Conservation (phyloP, 2,888 invertebrate species). For the Scaptomyza polygonia region DNA sequence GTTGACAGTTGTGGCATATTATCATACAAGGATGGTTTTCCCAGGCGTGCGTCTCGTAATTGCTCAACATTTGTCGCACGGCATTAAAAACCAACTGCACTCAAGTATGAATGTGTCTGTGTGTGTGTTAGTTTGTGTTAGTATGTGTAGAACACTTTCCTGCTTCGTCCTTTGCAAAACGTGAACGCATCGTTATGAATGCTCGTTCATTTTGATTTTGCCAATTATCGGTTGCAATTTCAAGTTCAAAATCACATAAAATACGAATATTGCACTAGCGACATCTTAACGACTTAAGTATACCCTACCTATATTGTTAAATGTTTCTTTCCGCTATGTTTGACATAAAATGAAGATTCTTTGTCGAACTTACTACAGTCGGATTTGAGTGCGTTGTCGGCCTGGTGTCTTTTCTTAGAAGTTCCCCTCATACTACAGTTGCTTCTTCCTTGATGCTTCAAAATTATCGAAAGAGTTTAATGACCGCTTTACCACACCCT, state of each 20-base stretch:
- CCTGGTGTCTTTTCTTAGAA: no score
- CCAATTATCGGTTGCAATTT: constrained; percentile 26
- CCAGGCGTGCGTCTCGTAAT: constrained; percentile 50
- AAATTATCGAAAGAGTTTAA: no score
- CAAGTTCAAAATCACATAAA: constrained; percentile 4
- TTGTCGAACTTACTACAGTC: no score
- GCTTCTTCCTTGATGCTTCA: neutral
- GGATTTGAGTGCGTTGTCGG: no score
- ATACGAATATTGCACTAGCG: neutral
- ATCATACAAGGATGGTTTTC: constrained; percentile 59
- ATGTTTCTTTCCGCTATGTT: no score
- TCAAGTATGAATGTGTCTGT: neutral
- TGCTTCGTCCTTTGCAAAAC: neutral
- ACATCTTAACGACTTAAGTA: neutral
- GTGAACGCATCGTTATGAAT: constrained; percentile 17
- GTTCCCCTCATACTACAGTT: no score
- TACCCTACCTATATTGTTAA: no score
- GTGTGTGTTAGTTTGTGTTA: no score
- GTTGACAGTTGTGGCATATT: constrained; percentile 80
- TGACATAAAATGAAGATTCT: no score
- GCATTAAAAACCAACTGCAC: constrained; percentile 35
- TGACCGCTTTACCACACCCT: no score
- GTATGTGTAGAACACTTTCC: constrained; percentile 7
- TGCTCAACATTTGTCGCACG: constrained; percentile 57
- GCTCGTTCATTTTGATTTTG: constrained; percentile 22